Evolutionary conservation across 2,113 vertebrate species (phyloP).

Genomic region (Peromyscus leucopus): DNA sequence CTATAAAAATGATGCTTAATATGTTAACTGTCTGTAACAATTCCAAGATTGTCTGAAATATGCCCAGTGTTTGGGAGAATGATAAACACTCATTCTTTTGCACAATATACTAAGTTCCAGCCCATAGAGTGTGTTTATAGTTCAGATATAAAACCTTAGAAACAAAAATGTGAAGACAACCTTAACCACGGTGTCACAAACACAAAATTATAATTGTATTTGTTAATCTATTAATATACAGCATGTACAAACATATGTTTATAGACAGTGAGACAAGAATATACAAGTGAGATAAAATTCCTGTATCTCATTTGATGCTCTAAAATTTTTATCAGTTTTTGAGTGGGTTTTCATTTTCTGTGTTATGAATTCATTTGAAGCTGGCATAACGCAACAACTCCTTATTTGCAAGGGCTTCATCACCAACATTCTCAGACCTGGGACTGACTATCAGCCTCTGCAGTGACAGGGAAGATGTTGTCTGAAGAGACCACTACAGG

Average conservation of each 20-base stretch:
- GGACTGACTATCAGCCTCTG: background rate
- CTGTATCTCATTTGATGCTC: conserved; percentile 86
- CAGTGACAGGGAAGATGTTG: background rate
- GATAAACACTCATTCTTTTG: conserved; percentile 70
- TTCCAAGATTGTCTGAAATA: conserved; percentile 59
- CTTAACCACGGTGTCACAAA: conserved; percentile 88
- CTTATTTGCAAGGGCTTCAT: conserved; percentile 84
- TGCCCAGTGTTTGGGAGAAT: conserved; percentile 62
- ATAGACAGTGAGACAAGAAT: conserved; percentile 87
- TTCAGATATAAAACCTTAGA: conserved; percentile 86
- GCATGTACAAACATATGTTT: conserved; percentile 90
- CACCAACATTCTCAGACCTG: background rate
- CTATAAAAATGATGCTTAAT: background rate
- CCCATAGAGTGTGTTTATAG: conserved; percentile 81
- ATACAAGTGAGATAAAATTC: conserved; percentile 88
- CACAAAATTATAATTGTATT: conserved; percentile 87
- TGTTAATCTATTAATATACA: conserved; percentile 89
- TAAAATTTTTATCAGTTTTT: conserved; percentile 89
- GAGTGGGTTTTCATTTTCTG: conserved; percentile 73
- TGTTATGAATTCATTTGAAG: conserved; percentile 87
- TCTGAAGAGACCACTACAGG: background rate
- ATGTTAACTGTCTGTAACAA: background rate
- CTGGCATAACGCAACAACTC: conserved; percentile 83
- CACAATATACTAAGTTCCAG: conserved; percentile 77
- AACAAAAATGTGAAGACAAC: conserved; percentile 88